Conservation (phyloP, 2,888 invertebrate genomes). For the Sacculina carcini region DNA sequence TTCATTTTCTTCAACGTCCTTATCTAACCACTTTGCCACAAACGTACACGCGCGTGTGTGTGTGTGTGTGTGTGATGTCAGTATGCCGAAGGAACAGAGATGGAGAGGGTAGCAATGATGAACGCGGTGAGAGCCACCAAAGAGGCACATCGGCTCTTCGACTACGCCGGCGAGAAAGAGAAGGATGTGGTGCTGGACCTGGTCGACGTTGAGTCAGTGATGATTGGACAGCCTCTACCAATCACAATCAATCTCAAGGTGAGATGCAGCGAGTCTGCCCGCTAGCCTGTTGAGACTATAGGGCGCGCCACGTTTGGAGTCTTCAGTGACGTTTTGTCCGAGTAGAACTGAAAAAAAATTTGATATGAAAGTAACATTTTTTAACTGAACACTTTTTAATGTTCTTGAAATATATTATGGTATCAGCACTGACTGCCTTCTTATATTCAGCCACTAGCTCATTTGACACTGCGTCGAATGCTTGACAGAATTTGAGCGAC, state of each 20-base stretch:
- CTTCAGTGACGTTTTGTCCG: neutral
- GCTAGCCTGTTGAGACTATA: no score
- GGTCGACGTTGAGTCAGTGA: constrained; percentile 35
- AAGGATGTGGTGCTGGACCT: constrained; percentile 23
- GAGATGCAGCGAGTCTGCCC: neutral
- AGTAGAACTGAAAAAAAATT: neutral
- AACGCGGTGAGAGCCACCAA: constrained; percentile 42
- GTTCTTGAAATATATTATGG: no score
- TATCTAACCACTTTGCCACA: no score
- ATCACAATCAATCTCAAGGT: constrained; percentile 37
- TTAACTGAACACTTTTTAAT: no score
- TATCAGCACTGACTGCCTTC: no score
- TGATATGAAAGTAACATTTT: neutral
- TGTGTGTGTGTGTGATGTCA: neutral
- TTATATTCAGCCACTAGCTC: no score
- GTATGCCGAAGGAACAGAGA: constrained; percentile 28
- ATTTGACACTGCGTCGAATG: no score
- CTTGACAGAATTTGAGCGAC: constrained; percentile 31
- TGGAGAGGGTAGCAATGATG: constrained; percentile 42
- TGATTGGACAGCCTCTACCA: constrained; percentile 36
- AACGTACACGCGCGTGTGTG: no score
- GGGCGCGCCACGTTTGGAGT: no score
- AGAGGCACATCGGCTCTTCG: constrained; percentile 32
- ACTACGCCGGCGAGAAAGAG: constrained; percentile 26
- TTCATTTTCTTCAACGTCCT: no score